Evolutionary conservation across 2,113 vertebrate genomes (phyloP).

Genomic region (Capra hircus): DNA sequence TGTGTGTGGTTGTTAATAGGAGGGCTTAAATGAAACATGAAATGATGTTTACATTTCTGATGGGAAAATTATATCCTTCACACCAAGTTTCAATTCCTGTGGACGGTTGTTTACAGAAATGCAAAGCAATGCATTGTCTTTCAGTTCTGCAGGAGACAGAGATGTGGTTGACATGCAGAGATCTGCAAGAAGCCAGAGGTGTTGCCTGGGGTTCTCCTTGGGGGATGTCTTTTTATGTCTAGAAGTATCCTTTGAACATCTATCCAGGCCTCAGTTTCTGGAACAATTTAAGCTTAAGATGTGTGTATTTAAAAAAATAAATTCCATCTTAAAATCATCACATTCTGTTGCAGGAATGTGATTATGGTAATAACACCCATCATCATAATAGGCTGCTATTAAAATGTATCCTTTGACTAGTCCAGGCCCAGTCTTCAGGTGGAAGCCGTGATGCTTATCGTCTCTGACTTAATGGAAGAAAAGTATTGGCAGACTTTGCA

Average conservation of each 20-base stretch:
- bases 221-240: background rate
- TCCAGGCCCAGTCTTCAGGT: background rate
- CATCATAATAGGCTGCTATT: background rate
- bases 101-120: slow-evolving; percentile 22
- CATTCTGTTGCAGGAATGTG: background rate
- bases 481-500: slow-evolving; percentile 40
- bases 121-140: background rate
- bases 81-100: slow-evolving; percentile 16
- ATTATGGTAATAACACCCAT: background rate
- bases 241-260: background rate
- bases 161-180: slow-evolving; percentile 25
- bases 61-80: slow-evolving; percentile 63
- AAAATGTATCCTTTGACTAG: slow-evolving; percentile 24
- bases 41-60: slow-evolving; percentile 54
- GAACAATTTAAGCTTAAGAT: background rate
- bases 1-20: slow-evolving; percentile 54
- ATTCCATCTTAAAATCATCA: background rate
- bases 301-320: background rate
- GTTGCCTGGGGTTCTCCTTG: background rate
- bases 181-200: slow-evolving; percentile 5
- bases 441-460: background rate
- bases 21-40: slow-evolving; percentile 62
- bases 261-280: background rate
- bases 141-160: background rate
- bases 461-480: slow-evolving; percentile 39